Conservation (phyloP, 1,140 invertebrate genomes). For the Eriocheir sinensis region DNA sequence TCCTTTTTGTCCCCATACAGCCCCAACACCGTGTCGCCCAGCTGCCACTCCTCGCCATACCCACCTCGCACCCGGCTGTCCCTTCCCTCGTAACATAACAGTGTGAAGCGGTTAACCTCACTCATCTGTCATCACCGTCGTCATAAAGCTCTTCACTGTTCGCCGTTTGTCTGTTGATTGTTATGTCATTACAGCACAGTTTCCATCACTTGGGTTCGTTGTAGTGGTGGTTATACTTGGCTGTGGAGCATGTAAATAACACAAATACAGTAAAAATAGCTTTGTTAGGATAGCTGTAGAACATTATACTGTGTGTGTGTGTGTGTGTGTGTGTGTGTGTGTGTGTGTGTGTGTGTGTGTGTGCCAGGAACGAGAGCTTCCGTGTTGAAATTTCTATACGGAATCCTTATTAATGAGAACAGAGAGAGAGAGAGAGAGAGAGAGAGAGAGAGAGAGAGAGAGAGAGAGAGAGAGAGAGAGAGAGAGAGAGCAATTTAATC, state of each 20-base stretch:
- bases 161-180: not conserved
- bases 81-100: too few species aligned
- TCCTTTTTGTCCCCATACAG: too few species aligned
- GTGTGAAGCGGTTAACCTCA: too few species aligned
- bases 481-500: too few species aligned
- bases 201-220: not conserved
- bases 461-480: too few species aligned
- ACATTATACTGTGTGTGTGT: not conserved
- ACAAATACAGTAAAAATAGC: not conserved
- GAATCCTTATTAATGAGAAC: not conserved
- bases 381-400: not conserved
- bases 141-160: not conserved
- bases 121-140: too few species aligned
- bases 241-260: not conserved
- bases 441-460: too few species aligned
- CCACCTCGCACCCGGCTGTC: too few species aligned
- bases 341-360: conserved; percentile 44
- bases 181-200: not conserved
- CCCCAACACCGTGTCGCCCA: too few species aligned
- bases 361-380: not conserved
- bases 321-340: conserved; percentile 47
- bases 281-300: not conserved
- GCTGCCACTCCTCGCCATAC: too few species aligned
- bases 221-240: not conserved
- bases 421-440: not conserved